Evolutionary conservation across 2,888 invertebrate genomes (phyloP).

Genomic region (Aporophyla nigra): DNA sequence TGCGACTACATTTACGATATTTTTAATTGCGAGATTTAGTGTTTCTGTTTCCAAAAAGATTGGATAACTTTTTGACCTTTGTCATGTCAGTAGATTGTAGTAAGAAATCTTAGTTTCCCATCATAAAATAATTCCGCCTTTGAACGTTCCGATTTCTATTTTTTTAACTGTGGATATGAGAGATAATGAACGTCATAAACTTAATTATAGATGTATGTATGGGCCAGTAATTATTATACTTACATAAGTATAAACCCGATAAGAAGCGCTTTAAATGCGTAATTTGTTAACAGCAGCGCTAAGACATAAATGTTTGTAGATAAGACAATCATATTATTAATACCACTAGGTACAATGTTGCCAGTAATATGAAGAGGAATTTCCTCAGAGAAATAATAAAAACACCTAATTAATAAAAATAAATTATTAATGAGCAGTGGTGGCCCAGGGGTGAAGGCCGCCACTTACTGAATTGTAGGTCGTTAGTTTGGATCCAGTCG

Average conservation of each 20-base stretch:
- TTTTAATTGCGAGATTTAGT: no score
- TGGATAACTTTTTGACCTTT: background rate
- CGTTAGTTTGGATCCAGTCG: no score
- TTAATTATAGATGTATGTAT: constrained; percentile 11
- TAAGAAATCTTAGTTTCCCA: background rate
- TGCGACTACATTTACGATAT: no score
- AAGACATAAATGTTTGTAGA: constrained; percentile 3
- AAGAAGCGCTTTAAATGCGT: constrained; percentile 12
- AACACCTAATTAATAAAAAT: background rate
- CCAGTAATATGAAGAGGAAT: background rate
- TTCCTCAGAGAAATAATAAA: background rate
- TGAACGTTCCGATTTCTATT: constrained; percentile 16
- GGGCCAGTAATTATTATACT: constrained; percentile 17
- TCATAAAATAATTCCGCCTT: background rate
- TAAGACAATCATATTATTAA: constrained; percentile 23
- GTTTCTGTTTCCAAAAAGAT: background rate
- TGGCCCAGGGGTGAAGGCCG: no score
- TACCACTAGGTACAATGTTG: background rate
- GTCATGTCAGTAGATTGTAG: background rate
- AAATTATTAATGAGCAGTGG: no score
- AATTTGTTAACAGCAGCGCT: constrained; percentile 26
- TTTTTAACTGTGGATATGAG: background rate
- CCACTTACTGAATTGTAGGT: no score
- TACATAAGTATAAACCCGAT: constrained; percentile 21
- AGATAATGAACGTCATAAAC: background rate